phyloP scores from a whole-genome alignment of 1,140 invertebrate species.

The Drosophila repleta region DNA sequence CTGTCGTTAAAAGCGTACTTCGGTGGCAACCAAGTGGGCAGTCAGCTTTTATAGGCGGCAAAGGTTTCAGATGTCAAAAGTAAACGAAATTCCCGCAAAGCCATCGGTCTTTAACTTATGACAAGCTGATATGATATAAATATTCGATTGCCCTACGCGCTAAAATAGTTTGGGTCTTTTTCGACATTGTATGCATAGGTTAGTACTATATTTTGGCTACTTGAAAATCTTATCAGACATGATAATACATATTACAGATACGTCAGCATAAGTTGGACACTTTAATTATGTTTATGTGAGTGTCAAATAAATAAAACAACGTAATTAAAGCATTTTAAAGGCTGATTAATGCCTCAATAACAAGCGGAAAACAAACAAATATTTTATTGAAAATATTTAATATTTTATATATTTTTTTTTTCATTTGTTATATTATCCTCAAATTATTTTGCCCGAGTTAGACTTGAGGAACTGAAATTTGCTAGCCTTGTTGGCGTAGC shows the following conservation, averaged over 20 bases:
- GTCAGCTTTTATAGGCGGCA: slow-evolving; percentile 32
- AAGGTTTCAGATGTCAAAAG: neutral
- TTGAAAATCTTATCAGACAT: neutral
- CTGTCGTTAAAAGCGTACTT: slow-evolving; percentile 12
- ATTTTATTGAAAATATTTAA: too few relatives aligned
- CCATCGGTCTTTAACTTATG: slow-evolving; percentile 15
- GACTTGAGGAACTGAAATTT: neutral
- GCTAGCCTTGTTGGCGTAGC: neutral
- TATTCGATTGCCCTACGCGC: slow-evolving; percentile 16
- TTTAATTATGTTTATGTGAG: neutral
- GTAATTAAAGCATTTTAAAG: too few relatives aligned
- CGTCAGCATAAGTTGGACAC: neutral
- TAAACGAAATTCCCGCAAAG: slow-evolving; percentile 3
- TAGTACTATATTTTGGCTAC: neutral
- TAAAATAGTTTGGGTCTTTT: neutral
- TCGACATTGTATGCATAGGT: neutral
- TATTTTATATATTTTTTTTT: too few relatives aligned
- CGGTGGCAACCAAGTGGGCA: neutral
- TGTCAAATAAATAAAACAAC: neutral
- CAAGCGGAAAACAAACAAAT: neutral
- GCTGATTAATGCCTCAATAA: too few relatives aligned
- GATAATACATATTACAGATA: neutral
- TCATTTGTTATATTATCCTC: too few relatives aligned
- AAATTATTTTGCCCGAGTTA: too few relatives aligned
- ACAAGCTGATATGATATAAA: slow-evolving; percentile 36